Conservation (phyloP, 2,113 vertebrate genomes). For the Buteo buteo region DNA sequence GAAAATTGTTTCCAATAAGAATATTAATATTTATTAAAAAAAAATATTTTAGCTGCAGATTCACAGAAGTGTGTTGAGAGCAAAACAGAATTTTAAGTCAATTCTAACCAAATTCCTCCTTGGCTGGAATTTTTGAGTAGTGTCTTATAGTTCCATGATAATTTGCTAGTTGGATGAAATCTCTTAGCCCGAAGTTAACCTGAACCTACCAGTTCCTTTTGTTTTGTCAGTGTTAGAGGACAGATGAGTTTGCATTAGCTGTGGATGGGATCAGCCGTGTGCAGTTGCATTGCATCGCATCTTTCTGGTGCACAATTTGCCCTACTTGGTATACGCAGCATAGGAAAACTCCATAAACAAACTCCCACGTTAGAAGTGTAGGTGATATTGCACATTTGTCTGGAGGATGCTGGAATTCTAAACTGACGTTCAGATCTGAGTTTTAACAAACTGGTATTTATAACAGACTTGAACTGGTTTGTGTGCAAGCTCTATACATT, state of each 20-base stretch:
- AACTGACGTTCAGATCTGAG: neutral
- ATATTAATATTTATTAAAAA: neutral
- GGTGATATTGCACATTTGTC: too few relatives aligned
- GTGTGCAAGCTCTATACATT: neutral
- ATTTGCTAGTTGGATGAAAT: neutral
- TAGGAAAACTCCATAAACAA: neutral
- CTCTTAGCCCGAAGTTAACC: accelerated
- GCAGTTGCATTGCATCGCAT: neutral
- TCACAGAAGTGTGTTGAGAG: neutral
- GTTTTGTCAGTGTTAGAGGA: neutral
- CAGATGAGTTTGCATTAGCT: neutral
- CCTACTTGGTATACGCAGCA: neutral
- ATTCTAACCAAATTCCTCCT: neutral
- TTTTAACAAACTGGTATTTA: neutral
- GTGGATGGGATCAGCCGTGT: neutral
- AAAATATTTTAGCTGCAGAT: neutral
- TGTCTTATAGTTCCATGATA: neutral
- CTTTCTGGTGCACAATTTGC: neutral
- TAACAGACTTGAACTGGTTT: neutral
- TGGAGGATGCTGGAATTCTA: neutral
- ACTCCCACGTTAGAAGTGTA: too few relatives aligned
- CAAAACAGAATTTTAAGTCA: neutral
- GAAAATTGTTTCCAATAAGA: neutral
- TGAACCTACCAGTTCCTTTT: neutral
- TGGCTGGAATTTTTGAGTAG: neutral